Base-by-base conservation (phyloP, 2,113 vertebrate genomes). In the human (Homo sapiens) region DNA sequence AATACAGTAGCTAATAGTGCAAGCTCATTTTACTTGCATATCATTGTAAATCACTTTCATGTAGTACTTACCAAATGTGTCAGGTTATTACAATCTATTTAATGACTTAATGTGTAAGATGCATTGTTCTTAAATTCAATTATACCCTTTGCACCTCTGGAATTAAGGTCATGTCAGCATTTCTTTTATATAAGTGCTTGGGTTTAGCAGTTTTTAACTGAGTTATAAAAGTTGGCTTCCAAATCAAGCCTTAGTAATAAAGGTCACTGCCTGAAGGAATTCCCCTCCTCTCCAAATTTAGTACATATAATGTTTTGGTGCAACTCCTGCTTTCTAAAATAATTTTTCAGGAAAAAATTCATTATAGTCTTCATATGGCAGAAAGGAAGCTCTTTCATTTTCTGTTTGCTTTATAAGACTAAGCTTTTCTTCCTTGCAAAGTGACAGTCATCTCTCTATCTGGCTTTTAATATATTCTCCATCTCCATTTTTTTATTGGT, bases 91-190 rank as follows among this genome's bases (percentile, higher is more conserved):
- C 32, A 61, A 92, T 98, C 95, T 86, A 96, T 94, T 97, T 98
- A 98, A 98, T 98, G 97, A 97, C 91, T 98, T 98, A 97, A 97
- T 4, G 38, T 94, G 97, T 96, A 82, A 98, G 95, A 96, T 72
- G 93, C 90, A 96, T 98, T 97, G 92, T 97, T 98, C 97, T 98
- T 78, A 98, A 98, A 97, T 98, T 98, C 98, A 92, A 96, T 98
- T 97, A 97, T 90, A 98, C 57, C 94, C 90, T 98, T 97, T 92
- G 89, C 96, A 97, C 94, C 95, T 96, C 73, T 98, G 93, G 88
- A 96, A 95, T 84, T 97, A 97, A 98, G 97, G 98, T 98, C 98
- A 97, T 86, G 78, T 95, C 96, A 97, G 96, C 89, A 94, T 96
- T 98, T 98, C 93, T 94, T 93, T 97, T 98, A 95, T 98, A 70